Conservation (phyloP, 2,797 vertebrate genomes). For the Alectoris magna region DNA sequence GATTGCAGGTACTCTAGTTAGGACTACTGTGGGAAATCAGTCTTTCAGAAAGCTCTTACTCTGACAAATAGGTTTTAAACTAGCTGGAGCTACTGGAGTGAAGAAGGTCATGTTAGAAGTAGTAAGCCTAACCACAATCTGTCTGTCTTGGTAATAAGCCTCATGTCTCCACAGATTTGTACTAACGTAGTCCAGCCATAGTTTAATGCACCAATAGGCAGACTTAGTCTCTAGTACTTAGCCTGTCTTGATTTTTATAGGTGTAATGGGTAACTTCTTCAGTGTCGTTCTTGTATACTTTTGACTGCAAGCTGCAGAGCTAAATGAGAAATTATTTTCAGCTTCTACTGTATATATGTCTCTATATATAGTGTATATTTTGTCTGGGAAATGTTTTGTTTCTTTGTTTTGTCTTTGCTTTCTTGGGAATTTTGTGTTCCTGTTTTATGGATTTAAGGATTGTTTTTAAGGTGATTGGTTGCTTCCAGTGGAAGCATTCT, state of each 20-base stretch:
- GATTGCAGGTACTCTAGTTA: not conserved
- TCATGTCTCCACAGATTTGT: not conserved
- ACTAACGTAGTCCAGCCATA: rapidly evolving
- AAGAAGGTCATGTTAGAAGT: not conserved
- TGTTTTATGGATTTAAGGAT: not conserved
- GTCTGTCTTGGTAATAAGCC: not conserved
- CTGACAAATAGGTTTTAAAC: not conserved
- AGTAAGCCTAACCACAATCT: not conserved
- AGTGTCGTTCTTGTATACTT: not conserved
- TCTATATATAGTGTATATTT: not conserved
- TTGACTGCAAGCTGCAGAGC: not conserved
- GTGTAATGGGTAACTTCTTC: not conserved
- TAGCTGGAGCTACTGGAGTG: not conserved
- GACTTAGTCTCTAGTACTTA: not conserved
- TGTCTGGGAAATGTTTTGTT: not conserved
- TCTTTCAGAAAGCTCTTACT: not conserved
- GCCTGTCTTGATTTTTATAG: rapidly evolving
- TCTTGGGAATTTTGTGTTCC: not conserved
- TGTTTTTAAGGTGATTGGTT: not conserved
- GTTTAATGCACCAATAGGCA: not conserved
- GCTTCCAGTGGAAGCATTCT: not conserved
- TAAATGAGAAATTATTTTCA: not conserved
- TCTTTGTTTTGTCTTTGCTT: not conserved
- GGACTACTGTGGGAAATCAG: not conserved
- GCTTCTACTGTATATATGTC: not conserved